phyloP scores from a whole-genome alignment of 2,797 vertebrate species.

The Ficedula albicollis region DNA sequence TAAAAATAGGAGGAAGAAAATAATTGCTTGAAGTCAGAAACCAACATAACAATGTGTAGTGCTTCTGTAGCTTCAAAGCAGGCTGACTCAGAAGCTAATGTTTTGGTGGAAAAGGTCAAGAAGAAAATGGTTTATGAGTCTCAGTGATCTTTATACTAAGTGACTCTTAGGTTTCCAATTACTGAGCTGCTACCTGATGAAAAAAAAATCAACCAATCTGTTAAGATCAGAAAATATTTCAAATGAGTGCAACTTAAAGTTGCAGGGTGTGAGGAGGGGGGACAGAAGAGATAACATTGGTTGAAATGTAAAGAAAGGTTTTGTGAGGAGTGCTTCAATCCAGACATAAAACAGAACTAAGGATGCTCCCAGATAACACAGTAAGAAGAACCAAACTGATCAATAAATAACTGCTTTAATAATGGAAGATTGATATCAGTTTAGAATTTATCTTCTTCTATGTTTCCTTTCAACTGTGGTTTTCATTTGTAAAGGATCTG shows the following conservation, averaged over 20 bases:
- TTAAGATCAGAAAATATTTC: neutral
- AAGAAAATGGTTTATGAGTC: constrained; percentile 38
- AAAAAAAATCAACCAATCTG: neutral
- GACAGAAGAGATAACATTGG: neutral
- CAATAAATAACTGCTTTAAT: neutral
- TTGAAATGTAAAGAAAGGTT: neutral
- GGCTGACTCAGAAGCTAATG: constrained; percentile 50
- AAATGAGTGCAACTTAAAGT: neutral
- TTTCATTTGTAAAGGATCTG: neutral
- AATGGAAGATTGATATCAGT: neutral
- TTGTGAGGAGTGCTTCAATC: neutral
- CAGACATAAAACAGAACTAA: neutral
- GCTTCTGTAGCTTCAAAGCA: constrained; percentile 29
- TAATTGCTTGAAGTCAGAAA: constrained; percentile 13
- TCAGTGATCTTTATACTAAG: constrained; percentile 36
- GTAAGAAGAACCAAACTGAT: neutral
- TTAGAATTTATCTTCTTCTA: neutral
- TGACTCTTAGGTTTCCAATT: constrained; percentile 11
- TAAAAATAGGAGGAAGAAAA: constrained; percentile 45
- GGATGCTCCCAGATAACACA: neutral
- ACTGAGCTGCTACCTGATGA: neutral
- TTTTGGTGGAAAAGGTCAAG: constrained; percentile 58
- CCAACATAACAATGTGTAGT: constrained; percentile 15
- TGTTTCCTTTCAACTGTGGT: neutral
- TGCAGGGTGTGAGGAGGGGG: neutral